These are phyloP conservation scores for Phortica variegata DNA, from an alignment of 1,140 invertebrate genomes.

Conservation along the genomic window DNA sequence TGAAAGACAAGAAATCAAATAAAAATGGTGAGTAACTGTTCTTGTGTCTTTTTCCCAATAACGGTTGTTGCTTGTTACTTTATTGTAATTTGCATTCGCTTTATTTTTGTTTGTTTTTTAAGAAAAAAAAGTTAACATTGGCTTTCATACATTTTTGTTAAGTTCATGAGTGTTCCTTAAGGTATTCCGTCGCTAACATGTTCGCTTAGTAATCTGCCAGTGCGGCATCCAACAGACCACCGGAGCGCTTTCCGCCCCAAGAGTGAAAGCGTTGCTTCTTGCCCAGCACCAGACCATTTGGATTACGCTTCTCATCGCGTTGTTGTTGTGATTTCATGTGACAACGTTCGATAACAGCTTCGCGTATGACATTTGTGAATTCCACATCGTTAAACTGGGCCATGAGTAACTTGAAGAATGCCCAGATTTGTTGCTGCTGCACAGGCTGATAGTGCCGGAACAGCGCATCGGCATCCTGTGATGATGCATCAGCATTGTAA, in stretches of 20 bases:
- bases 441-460: slow-evolving; percentile 41
- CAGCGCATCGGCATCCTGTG: slow-evolving; percentile 23
- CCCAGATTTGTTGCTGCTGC: slow-evolving; percentile 46
- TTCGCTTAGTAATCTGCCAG: not conserved
- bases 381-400: slow-evolving; percentile 52
- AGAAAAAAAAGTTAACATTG: slow-evolving; percentile 10
- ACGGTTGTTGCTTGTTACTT: no score
- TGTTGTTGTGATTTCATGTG: slow-evolving; percentile 39
- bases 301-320: slow-evolving; percentile 48
- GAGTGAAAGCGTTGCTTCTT: slow-evolving; percentile 56
- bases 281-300: slow-evolving; percentile 37
- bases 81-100: no score
- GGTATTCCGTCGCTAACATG: not conserved
- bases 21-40: no score
- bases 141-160: slow-evolving; percentile 1
- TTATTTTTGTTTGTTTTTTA: no score
- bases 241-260: slow-evolving; percentile 56
- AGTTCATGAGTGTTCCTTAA: not conserved
- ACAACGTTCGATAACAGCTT: slow-evolving; percentile 51
- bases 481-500: slow-evolving; percentile 30
- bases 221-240: slow-evolving; percentile 11
- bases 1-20: no score
- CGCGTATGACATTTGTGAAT: slow-evolving; percentile 33
- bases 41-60: no score
- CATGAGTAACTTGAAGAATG: slow-evolving; percentile 51